Evolutionary conservation across 2,888 invertebrate species (phyloP).

Genomic region (Amblyjoppa proteus): DNA sequence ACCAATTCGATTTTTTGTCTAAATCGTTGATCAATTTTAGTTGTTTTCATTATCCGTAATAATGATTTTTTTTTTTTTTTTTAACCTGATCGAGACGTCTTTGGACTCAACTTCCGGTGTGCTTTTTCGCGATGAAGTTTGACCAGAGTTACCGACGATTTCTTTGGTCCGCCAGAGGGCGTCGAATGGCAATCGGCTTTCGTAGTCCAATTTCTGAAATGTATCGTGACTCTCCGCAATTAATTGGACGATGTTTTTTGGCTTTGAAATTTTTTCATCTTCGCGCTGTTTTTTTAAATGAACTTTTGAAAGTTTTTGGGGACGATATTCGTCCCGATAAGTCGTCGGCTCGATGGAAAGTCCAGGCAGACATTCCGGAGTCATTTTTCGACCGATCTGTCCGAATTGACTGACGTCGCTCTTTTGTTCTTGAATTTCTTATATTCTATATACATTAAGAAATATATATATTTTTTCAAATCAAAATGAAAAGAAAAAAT

Average conservation of each 20-base stretch:
- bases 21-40: conserved; percentile 21
- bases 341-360: conserved; percentile 55
- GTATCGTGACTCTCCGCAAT: conserved; percentile 64
- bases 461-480: background rate
- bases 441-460: background rate
- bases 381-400: conserved; percentile 18
- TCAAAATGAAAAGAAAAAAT: background rate
- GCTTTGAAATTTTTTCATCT: background rate
- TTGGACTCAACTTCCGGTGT: background rate
- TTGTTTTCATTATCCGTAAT: no score
- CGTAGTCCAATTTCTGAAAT: conserved; percentile 64
- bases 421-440: background rate
- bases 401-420: background rate
- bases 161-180: conserved; percentile 79
- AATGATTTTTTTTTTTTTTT: background rate
- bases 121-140: conserved; percentile 60
- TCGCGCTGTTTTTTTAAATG: background rate
- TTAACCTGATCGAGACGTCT: background rate
- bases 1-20: conserved; percentile 81
- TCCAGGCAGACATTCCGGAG: conserved; percentile 35
- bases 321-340: conserved; percentile 60
- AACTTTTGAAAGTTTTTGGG: background rate
- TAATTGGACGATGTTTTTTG: conserved; percentile 10
- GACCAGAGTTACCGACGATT: conserved; percentile 78
- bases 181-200: conserved; percentile 78